Conservation (phyloP, 2,888 invertebrate genomes). For the Malthinus flaveolus region DNA sequence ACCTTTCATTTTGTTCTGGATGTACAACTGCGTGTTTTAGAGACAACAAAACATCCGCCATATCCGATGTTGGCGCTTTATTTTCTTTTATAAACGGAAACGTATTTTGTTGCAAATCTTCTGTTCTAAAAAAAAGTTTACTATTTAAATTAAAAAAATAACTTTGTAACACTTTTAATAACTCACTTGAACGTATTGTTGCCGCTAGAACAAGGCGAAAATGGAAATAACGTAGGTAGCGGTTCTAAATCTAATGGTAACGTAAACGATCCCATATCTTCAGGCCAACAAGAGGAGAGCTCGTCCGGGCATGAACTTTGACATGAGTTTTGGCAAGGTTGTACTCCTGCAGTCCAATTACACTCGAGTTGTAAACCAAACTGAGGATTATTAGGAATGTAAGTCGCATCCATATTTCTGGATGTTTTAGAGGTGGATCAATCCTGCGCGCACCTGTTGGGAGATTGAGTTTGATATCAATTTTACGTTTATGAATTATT, state of each 20-base stretch:
- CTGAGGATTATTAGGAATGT: slow-evolving; percentile 71
- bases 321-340: slow-evolving; percentile 48
- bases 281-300: slow-evolving; percentile 53
- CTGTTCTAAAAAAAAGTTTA: slow-evolving; percentile 29
- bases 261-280: slow-evolving; percentile 86
- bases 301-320: slow-evolving; percentile 55
- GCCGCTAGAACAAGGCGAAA: slow-evolving; percentile 77
- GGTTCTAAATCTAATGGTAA: slow-evolving; percentile 87
- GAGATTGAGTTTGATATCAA: slow-evolving; percentile 27
- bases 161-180: not conserved
- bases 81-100: slow-evolving; percentile 35
- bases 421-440: slow-evolving; percentile 40
- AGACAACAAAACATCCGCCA: slow-evolving; percentile 86
- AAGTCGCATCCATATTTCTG: slow-evolving; percentile 60
- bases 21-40: slow-evolving; percentile 87
- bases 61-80: slow-evolving; percentile 66
- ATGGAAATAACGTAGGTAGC: slow-evolving; percentile 82
- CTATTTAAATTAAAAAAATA: not conserved
- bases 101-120: slow-evolving; percentile 23
- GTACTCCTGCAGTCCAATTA: slow-evolving; percentile 49
- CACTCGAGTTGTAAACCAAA: slow-evolving; percentile 61
- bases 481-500: slow-evolving; percentile 5
- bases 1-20: slow-evolving; percentile 60
- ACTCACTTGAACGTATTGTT: slow-evolving; percentile 39
- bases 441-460: slow-evolving; percentile 34